Evolutionary conservation across 1,140 invertebrate genomes (phyloP).

Genomic region (Myzus persicae): DNA sequence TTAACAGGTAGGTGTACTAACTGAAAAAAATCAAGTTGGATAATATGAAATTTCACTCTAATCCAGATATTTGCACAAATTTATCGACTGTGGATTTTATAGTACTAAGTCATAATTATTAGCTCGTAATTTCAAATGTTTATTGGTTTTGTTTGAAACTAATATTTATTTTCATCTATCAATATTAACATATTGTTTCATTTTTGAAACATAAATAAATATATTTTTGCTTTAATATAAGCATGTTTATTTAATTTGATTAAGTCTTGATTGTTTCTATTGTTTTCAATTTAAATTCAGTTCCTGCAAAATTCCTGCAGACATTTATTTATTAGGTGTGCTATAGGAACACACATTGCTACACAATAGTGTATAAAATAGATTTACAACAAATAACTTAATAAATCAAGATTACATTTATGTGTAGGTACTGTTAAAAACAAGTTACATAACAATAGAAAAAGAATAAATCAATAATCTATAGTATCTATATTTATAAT

Average conservation of each 20-base stretch:
- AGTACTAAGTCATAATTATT: neutral
- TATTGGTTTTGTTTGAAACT: neutral
- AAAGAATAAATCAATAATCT: too few relatives aligned
- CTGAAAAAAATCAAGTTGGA: neutral
- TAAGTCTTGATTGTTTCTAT: too few relatives aligned
- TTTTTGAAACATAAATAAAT: too few relatives aligned
- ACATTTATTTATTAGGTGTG: neutral
- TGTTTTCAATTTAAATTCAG: neutral
- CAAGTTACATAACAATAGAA: neutral
- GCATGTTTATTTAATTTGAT: too few relatives aligned
- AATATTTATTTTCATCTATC: too few relatives aligned
- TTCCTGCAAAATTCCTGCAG: neutral
- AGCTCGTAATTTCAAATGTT: neutral
- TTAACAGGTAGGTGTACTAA: too few relatives aligned
- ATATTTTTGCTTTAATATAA: too few relatives aligned
- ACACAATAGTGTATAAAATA: neutral
- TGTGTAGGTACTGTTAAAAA: neutral
- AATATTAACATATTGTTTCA: too few relatives aligned
- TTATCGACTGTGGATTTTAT: neutral
- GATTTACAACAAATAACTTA: neutral
- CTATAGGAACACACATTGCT: neutral
- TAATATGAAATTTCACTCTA: neutral
- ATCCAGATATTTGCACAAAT: neutral
- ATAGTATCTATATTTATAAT: too few relatives aligned
- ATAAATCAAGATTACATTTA: neutral